These are phyloP conservation scores for Idaea aversata DNA, from an alignment of 2,888 invertebrate genomes.

Conservation along the genomic window DNA sequence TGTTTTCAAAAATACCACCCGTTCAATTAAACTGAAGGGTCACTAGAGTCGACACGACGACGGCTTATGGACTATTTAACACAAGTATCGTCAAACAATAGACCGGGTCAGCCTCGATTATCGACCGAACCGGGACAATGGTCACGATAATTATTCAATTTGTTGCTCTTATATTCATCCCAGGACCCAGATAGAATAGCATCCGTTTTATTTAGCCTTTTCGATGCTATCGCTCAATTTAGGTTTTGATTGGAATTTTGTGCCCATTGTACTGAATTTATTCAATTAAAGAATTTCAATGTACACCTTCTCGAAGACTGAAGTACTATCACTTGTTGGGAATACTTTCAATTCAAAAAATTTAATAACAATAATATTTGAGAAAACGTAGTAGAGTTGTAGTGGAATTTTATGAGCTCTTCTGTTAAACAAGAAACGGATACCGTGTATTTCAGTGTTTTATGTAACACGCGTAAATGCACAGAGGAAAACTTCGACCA, in stretches of 20 bases:
- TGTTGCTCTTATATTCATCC: conserved; percentile 50
- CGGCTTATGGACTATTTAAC: conserved; percentile 37
- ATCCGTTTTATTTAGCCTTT: conserved; percentile 56
- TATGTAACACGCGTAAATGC: not conserved
- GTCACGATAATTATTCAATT: conserved; percentile 69
- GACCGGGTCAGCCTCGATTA: conserved; percentile 56
- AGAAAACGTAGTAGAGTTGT: not conserved
- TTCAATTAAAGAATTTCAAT: no score
- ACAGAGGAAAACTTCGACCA: not conserved
- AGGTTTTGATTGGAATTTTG: conserved; percentile 34
- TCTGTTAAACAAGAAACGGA: not conserved
- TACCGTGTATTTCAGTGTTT: not conserved
- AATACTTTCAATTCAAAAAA: not conserved
- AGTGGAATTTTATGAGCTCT: not conserved
- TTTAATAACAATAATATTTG: not conserved
- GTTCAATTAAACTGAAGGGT: conserved; percentile 42
- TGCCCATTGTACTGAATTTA: no score
- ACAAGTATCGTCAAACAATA: conserved; percentile 45
- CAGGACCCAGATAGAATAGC: conserved; percentile 49
- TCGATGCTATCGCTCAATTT: conserved; percentile 44
- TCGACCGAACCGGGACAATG: conserved; percentile 55
- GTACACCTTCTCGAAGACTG: not conserved
- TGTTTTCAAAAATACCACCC: conserved; percentile 37
- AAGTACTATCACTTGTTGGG: not conserved
- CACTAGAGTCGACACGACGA: conserved; percentile 29